Conservation (phyloP, 2,888 invertebrate species). For the Diploptera punctata region DNA sequence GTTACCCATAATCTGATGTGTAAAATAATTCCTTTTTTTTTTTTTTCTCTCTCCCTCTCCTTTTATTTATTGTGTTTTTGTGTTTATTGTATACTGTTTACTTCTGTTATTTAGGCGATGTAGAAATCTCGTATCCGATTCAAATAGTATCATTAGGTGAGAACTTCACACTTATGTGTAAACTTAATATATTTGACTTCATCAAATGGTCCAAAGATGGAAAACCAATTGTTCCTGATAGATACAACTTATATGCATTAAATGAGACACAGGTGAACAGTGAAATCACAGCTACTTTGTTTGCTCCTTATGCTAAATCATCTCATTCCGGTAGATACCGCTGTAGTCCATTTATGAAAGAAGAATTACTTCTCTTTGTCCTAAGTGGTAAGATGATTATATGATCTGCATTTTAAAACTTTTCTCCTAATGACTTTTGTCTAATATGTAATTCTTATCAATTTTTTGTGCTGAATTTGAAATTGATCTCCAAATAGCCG, state of each 20-base stretch:
- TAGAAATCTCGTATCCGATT: slow-evolving; percentile 41
- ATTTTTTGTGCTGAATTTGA: no score
- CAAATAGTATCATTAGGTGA: slow-evolving; percentile 45
- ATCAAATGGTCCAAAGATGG: slow-evolving; percentile 46
- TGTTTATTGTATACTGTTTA: background rate
- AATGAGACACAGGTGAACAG: slow-evolving; percentile 14
- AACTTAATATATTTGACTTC: slow-evolving; percentile 43
- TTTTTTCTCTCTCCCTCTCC: no score
- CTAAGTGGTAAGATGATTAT: slow-evolving; percentile 46
- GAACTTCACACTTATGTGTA: slow-evolving; percentile 46
- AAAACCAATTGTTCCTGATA: slow-evolving; percentile 35
- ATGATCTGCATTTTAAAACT: no score
- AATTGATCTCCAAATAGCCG: no score
- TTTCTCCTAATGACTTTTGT: no score
- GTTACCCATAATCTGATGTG: no score
- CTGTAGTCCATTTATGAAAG: slow-evolving; percentile 44
- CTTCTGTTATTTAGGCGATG: background rate
- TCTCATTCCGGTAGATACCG: slow-evolving; percentile 45
- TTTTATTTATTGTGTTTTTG: background rate
- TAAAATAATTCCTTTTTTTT: no score
- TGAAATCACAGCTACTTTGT: slow-evolving; percentile 37
- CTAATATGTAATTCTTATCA: no score
- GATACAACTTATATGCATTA: slow-evolving; percentile 22
- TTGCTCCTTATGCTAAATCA: slow-evolving; percentile 42
- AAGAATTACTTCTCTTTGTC: slow-evolving; percentile 44